Evolutionary conservation across 2,113 vertebrate genomes (phyloP).

Genomic region (Gymnorhina tibicen): DNA sequence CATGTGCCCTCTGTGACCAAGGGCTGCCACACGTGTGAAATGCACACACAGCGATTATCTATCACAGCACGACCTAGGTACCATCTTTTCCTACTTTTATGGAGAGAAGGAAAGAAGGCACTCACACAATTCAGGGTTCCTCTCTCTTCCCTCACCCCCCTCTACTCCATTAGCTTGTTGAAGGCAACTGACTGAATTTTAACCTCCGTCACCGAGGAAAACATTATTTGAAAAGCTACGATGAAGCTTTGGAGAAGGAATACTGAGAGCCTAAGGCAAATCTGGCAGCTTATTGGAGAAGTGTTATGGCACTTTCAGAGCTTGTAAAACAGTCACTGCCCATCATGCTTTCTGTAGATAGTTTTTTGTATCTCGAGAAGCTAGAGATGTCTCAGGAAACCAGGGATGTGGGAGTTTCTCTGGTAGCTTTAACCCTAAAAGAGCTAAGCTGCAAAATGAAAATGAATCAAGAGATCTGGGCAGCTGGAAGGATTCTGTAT

Average conservation of each 20-base stretch:
- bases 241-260: neutral
- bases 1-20: neutral
- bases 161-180: neutral
- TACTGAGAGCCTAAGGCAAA: neutral
- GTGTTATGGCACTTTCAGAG: neutral
- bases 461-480: neutral
- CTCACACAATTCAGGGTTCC: neutral
- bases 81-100: neutral
- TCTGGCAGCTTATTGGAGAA: neutral
- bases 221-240: neutral
- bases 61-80: neutral
- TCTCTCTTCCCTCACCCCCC: neutral
- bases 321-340: neutral
- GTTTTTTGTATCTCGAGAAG: neutral
- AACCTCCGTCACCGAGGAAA: neutral
- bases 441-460: neutral
- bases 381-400: neutral
- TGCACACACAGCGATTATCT: neutral
- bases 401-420: neutral
- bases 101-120: neutral
- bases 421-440: neutral
- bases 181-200: neutral
- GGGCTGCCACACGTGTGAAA: neutral
- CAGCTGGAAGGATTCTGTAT: neutral
- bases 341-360: neutral